Base-by-base conservation (phyloP, 2,888 invertebrate genomes). In the Nemotelus pantherinus region DNA sequence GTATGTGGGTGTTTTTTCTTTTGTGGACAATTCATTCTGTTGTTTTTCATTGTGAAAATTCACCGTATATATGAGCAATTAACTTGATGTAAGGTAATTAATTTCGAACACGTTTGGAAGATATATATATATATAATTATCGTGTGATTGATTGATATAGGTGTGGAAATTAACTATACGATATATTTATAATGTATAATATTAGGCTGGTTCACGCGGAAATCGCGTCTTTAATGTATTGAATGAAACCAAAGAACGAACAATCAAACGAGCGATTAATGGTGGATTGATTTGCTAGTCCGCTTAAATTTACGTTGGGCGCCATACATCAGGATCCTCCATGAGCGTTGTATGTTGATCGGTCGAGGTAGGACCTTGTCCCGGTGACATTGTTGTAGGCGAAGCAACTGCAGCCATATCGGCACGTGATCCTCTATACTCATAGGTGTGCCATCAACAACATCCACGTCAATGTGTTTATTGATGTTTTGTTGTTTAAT, bases 311-410 rank as follows among this genome's bases (percentile, higher is more conserved):
- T 95, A 95, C 91, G 95, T 95, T 85, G 95, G 95, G 89, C 95
- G 94, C 95, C 95, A 95, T 85, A 95, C 94, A 89, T 95, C 95
- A 80, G 95, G 95, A 89, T 95, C 95, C 90, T 95, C 95, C 95
- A 95, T 95, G 83, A 95, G 91, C 80, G 95, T 95, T 85, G 93
- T 93, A 89, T 91, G 92, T 83, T 92, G 92, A 74, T 80, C 80
- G 65, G 79, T 78, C 80, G 86, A 84, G 76, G 89, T 89, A 80
- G 88, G 88, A 85, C 90, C 91, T 85, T 92, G 91, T 82, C 91
- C 91, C 82, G 89, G 88, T 84, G 89, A 89, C 83, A 90, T 91
- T 84, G 90, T 91, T 81, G 89, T 88, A 78, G 92, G 91, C 80
- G 92, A 91, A 83, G 92, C 92, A 90, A 94, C 93, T 83, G 93